Evolutionary conservation across 1,140 invertebrate species (phyloP).

Genomic region (roundworm (Caenorhabditis elegans)): WBcel235 BX284604.4:7636001-7636500

Average conservation of each 20-base stretch:
- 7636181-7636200: not conserved
- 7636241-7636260: slow-evolving; percentile 29
- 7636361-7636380: slow-evolving; percentile 2
- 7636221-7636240: slow-evolving; percentile 21
- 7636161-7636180: slow-evolving; percentile 23
- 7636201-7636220: not conserved
- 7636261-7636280: slow-evolving; percentile 20
- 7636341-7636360: slow-evolving; percentile 21
- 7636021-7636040: slow-evolving; percentile 5
- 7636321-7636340: slow-evolving; percentile 21
- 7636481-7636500: too few species aligned
- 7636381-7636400: slow-evolving; percentile 7
- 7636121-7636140: not conserved
- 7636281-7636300: slow-evolving; percentile 33
- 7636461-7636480: too few species aligned
- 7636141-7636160: not conserved
- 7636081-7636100: not conserved
- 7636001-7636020: not conserved
- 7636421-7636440: not conserved
- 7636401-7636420: not conserved
- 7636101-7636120: slow-evolving; percentile 11
- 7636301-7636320: slow-evolving; percentile 20
- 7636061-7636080: slow-evolving; percentile 9
- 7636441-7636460: too few species aligned
- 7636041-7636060: slow-evolving; percentile 9